Base-by-base conservation (phyloP, 2,113 vertebrate species). In the Carassius auratus region DNA sequence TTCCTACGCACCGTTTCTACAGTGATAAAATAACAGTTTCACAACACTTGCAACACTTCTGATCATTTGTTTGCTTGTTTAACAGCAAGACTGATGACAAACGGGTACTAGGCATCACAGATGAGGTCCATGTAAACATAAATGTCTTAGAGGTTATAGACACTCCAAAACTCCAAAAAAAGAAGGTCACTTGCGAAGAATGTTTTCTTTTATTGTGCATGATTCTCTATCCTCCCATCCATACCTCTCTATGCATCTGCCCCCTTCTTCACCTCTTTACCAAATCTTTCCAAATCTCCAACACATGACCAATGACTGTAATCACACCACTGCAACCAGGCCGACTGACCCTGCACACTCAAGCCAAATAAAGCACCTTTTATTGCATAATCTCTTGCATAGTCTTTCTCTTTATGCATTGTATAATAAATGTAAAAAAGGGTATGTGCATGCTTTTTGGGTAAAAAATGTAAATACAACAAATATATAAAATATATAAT, bases 201-300 rank as follows among this genome's bases (percentile, higher is more conserved):
- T 10, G 1, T 69, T 33, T 69, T 33, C 6, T 68, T 36, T 68
- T 8, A 68, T 17, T 69, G 26, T 17, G 30, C 30, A 68, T 68
- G 33, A 71, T 69, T 69, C 68, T 71, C 26, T 36, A 15, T 69
- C 33, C 33, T 36, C 15, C 30, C 33, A 74, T 48, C 73, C 45
- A 23, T 75, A n/a, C 45, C 73, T 50, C 73, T 26, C 45, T 50
- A 33, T 68, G 26, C 21, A n/a, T 76, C 36, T 26, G 10, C 50
- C 38, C 79, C 50, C 77, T 76, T 38, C 19, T 38, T 64, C 52
- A 89, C 88, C 89, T 93, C 87, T 91, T 87, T 88, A 83, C 81
- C 85, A 94, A 93, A 93, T 91, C 91, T 90, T 85, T 85, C 84
- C 73, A 93, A 94, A 93, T 94, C 92, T 91, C 76, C 89, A 91